Evolutionary conservation across 2,888 invertebrate genomes (phyloP), one percentile per base, ranked within the genome.

Genomic region (Andrena praecox): DNA sequence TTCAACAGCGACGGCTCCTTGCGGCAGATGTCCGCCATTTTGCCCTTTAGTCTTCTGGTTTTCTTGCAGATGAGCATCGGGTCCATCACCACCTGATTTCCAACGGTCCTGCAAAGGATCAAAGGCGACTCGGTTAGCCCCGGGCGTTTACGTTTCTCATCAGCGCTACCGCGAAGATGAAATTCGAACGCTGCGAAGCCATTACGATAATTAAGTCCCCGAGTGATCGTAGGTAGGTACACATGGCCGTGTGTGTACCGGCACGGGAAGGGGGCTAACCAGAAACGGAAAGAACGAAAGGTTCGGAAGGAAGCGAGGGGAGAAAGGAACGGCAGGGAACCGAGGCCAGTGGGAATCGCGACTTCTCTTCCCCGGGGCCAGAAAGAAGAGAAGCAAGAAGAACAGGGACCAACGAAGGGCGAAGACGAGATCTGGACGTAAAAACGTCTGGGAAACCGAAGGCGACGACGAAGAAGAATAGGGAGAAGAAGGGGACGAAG

Each of bases 41-140:
- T 97, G 84, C 97, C 96, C 89, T 96, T 95, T 89, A 97, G 94
- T 89, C 97, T 96, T 81, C 97, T 95, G 88, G 97, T 96, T 94
- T 97, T 98, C 94, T 97, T 97, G 95, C 98, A 98, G 92, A 98
- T 96, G 94, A 97, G 96, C 93, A 97, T 96, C 87, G 98, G 98
- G 94, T 98, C 98, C 95, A 98, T 96, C 91, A 98, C 96, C 92
- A 98, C 96, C 94, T 98, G 97, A 95, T 97, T 97, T 94, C 97
- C 96, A 93, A 97, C 96, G 94, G 97, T 96, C 97, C 97, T 97
- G 94, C 0, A 27, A 24, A 31, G 52, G 31, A 67, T 12, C 2
- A 2, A 59, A 2, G 29, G 50, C 3, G 50, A 24, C 20, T 42
- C 35, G 52, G 31, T 42, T 10, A 31, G 42, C 42, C 42, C 16